These are phyloP conservation scores for Myxocyprinus asiaticus DNA, from an alignment of 2,113 vertebrate genomes.

Conservation along the genomic window DNA sequence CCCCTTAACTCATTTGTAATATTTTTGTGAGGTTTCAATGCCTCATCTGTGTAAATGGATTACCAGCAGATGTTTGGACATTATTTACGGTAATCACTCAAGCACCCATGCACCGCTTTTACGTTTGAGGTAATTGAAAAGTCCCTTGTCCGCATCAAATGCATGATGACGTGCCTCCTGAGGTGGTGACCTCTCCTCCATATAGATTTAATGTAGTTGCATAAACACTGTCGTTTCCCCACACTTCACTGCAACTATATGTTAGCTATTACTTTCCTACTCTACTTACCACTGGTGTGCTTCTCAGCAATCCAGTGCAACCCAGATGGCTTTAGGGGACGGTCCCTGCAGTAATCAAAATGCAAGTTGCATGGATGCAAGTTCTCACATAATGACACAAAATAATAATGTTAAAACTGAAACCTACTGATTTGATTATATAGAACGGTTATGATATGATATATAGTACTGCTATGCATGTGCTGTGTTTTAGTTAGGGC, in stretches of 20 bases:
- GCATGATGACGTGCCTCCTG: neutral
- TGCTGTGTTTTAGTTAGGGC: neutral
- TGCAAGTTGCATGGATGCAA: neutral
- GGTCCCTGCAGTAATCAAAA: conserved; percentile 16
- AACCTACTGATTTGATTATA: conserved; percentile 17
- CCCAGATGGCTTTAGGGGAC: neutral
- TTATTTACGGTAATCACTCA: conserved; percentile 36
- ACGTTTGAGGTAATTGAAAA: conserved; percentile 15
- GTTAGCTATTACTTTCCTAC: neutral
- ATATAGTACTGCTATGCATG: neutral
- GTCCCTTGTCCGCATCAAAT: neutral
- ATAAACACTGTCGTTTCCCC: neutral
- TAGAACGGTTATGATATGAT: neutral
- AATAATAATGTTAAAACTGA: neutral
- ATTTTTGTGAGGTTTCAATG: conserved; percentile 16
- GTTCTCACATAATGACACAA: too few species aligned
- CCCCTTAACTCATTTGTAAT: conserved; percentile 29
- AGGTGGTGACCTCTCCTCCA: conserved; percentile 17
- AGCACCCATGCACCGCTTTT: neutral
- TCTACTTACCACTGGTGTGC: neutral
- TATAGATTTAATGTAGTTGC: neutral
- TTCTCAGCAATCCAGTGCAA: neutral
- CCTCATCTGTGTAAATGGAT: conserved; percentile 33
- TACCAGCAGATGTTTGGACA: conserved; percentile 43
- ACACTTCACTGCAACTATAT: neutral